phyloP scores from a whole-genome alignment of 2,797 vertebrate genomes.

The Pelodytes ibericus region DNA sequence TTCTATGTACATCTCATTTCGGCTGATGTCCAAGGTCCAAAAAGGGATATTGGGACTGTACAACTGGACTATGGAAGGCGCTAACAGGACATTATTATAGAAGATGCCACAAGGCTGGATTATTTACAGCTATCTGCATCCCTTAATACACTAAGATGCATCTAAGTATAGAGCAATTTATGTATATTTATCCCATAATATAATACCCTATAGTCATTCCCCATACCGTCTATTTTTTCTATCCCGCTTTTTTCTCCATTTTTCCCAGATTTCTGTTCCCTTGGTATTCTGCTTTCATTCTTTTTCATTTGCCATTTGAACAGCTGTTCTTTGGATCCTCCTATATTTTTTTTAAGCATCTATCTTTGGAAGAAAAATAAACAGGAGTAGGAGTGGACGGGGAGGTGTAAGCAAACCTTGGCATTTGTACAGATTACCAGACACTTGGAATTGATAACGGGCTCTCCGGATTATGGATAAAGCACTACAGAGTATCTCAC shows the following conservation, averaged over 20 bases:
- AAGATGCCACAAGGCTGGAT: neutral
- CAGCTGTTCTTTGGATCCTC: constrained; percentile 34
- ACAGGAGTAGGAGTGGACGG: neutral
- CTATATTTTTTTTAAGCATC: constrained; percentile 37
- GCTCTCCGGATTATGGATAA: constrained; percentile 29
- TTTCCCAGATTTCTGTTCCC: neutral
- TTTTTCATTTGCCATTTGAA: constrained; percentile 6
- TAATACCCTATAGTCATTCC: neutral
- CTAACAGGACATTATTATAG: neutral
- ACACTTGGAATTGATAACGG: constrained; percentile 12
- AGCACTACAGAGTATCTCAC: constrained; percentile 23
- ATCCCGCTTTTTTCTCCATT: neutral
- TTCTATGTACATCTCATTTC: neutral
- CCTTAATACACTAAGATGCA: neutral
- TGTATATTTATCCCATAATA: no score
- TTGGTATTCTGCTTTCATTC: neutral
- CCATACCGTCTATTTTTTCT: no score
- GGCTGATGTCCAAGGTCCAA: constrained; percentile 6
- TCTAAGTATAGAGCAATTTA: no score
- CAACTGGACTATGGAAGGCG: neutral
- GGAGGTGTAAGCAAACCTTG: constrained; percentile 4
- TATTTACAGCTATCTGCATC: neutral
- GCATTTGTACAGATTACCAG: neutral
- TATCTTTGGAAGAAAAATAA: constrained; percentile 26
- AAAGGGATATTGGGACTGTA: neutral